Base-by-base conservation (phyloP, 2,888 invertebrate genomes). In the Scotopteryx bipunctaria region DNA sequence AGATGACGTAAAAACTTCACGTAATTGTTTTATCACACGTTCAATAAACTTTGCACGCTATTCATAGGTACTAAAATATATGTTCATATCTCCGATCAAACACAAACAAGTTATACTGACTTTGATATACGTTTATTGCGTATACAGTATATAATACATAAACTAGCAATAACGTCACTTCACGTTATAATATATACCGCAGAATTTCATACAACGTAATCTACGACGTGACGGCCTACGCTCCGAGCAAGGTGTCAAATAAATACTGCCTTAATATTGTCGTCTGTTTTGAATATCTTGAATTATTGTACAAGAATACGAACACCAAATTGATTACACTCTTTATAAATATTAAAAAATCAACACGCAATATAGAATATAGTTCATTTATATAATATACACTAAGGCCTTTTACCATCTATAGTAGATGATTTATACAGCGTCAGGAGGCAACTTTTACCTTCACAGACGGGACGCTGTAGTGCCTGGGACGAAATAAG, bases 131-230 rank as follows among this genome's bases (percentile, higher is more conserved):
- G 67, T 71, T 71, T 71, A 71, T 64, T 58, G 55, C 57, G 33
- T 16, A 49, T 50, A 51, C 44, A 38, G 40, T 47, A 37, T 44
- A 41, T 57, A 50, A 47, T 45, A 43, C 61, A 69, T 66, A 72
- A 57, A 59, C 62, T 53, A 59, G 71, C 67, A 71, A 70, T 75
- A 73, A 75, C 64, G 71, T 71, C 68, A 69, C 71, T 66, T 70
- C 67, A 67, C 62, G 67, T 71, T 66, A 74, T 72, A 77, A 76
- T 79, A 74, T 74, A 74, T 67, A 73, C 73, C 73, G 58, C 75
- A 75, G 69, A 71, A 73, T 76, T 75, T 76, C 76, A 76, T 80
- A 78, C 76, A 69, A 71, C 70, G 69, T 64, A 73, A 76, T 73
- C 68, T 69, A 67, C 65, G 65, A 66, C 64, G 64, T 68, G 70